Conservation (phyloP, 1,140 invertebrate genomes). For the Zaprionus ghesquierei region DNA sequence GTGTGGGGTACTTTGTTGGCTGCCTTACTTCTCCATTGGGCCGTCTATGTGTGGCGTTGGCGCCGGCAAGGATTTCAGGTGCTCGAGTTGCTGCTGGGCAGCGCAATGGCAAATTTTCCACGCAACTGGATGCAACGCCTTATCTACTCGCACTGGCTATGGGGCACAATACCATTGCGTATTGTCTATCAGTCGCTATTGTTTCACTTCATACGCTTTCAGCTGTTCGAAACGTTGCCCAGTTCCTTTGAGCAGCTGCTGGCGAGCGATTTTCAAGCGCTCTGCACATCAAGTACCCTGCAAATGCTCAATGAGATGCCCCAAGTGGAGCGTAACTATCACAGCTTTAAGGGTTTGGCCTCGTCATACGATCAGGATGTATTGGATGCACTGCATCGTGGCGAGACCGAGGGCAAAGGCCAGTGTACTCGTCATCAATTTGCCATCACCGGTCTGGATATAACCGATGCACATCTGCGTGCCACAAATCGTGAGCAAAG, state of each 20-base stretch:
- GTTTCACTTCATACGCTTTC: constrained; percentile 62
- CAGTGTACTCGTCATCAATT: constrained; percentile 20
- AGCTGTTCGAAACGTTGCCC: constrained; percentile 43
- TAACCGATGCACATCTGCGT: constrained; percentile 24
- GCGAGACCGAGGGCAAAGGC: neutral
- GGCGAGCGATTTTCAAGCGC: constrained; percentile 30
- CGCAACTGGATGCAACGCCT: constrained; percentile 52
- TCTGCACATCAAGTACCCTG: constrained; percentile 44
- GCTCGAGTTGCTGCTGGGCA: constrained; percentile 50
- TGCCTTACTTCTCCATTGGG: constrained; percentile 29
- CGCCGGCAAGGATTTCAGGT: constrained; percentile 31
- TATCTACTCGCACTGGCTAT: constrained; percentile 64
- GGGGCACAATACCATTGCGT: constrained; percentile 52
- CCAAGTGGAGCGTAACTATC: constrained; percentile 5
- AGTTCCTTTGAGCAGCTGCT: constrained; percentile 47
- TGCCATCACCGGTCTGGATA: constrained; percentile 48
- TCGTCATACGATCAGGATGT: constrained; percentile 40
- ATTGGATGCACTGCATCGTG: constrained; percentile 27
- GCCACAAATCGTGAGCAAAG: neutral
- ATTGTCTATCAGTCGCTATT: constrained; percentile 65
- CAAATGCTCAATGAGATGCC: constrained; percentile 52
- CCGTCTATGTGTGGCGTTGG: constrained; percentile 29
- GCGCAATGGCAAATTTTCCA: constrained; percentile 31
- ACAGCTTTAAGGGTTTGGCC: constrained; percentile 16
- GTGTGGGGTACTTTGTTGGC: constrained; percentile 47